These are phyloP conservation scores for Typhlomys cinereus DNA, from an alignment of 2,113 vertebrate genomes.

Conservation along the genomic window DNA sequence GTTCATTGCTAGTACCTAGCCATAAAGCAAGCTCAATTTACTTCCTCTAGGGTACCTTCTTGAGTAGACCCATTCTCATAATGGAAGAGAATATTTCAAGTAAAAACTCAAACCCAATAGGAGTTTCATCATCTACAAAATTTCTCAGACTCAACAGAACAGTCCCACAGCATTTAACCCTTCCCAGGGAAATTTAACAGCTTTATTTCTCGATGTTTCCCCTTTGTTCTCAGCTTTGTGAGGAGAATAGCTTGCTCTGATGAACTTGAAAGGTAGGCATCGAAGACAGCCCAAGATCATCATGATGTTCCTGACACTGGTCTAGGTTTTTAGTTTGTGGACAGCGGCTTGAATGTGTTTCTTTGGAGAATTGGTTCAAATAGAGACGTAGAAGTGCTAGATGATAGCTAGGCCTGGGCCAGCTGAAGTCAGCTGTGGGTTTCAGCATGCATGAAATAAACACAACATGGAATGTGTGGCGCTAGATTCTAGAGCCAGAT, in stretches of 20 bases:
- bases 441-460: slow-evolving; percentile 54
- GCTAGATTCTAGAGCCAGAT: slow-evolving; percentile 5
- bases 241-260: neutral
- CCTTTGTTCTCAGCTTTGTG: neutral
- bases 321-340: neutral
- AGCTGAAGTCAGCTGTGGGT: slow-evolving; percentile 35
- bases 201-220: neutral
- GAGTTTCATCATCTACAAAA: accelerated
- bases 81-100: neutral
- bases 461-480: neutral
- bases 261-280: neutral
- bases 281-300: neutral
- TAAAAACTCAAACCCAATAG: neutral
- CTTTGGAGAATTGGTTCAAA: slow-evolving; percentile 22
- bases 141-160: neutral
- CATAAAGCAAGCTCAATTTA: neutral
- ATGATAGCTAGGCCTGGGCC: neutral
- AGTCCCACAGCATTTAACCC: too few relatives aligned
- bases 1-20: neutral
- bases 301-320: neutral
- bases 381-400: neutral
- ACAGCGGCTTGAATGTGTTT: neutral
- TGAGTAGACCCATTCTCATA: neutral
- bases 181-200: neutral
- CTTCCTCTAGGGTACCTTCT: neutral